Conservation (phyloP, 2,797 vertebrate genomes). For the Uromys caudimaculatus region DNA sequence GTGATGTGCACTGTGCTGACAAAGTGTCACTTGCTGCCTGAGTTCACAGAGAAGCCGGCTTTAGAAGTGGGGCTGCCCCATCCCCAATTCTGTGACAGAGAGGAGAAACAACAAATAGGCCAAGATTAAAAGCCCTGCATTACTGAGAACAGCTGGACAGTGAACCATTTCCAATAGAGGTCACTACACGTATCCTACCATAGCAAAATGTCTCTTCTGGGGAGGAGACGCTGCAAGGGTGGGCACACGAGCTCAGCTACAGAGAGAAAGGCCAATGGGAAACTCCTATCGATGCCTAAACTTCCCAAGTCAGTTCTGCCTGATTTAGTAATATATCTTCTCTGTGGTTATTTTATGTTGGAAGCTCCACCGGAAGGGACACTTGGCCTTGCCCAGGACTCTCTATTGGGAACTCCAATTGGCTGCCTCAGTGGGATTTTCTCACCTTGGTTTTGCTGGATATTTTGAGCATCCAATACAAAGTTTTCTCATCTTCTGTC, state of each 20-base stretch:
- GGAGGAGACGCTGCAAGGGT: neutral
- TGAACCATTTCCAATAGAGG: neutral
- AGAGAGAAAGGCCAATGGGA: neutral
- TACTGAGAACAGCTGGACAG: neutral
- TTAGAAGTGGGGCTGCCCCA: neutral
- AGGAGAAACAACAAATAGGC: neutral
- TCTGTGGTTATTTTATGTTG: neutral
- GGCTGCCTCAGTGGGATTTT: neutral
- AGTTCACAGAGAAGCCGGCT: neutral
- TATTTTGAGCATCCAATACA: neutral
- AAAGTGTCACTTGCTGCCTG: neutral
- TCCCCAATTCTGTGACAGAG: neutral
- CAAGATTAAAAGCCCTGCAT: neutral
- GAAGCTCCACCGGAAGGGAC: neutral
- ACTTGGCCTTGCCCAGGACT: neutral
- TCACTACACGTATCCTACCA: rapidly evolving
- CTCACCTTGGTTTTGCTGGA: neutral
- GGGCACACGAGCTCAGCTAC: neutral
- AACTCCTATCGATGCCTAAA: neutral
- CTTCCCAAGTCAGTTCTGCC: neutral
- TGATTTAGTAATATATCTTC: neutral
- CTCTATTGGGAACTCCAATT: neutral
- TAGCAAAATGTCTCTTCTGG: neutral
- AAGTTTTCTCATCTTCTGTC: neutral
- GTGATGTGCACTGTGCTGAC: neutral